These are phyloP conservation scores for Harpagifer antarcticus DNA, from an alignment of 2,797 vertebrate species.

Conservation along the genomic window DNA sequence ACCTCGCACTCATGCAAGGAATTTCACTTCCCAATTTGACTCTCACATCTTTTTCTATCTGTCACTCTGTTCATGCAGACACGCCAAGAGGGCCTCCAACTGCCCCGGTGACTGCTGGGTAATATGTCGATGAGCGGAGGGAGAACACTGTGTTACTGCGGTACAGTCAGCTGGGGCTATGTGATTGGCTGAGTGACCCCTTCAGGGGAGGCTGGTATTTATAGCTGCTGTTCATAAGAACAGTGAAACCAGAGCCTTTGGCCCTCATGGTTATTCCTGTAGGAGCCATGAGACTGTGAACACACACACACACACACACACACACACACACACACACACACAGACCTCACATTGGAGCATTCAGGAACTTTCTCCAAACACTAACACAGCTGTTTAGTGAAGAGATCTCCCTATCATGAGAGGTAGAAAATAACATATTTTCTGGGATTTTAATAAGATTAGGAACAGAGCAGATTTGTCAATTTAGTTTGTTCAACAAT, in stretches of 20 bases:
- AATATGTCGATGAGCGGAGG: conserved; percentile 47
- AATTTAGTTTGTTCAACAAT: not conserved
- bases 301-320: not conserved
- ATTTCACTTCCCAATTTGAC: conserved; percentile 39
- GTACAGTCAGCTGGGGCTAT: conserved; percentile 1
- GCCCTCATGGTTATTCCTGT: conserved; percentile 80
- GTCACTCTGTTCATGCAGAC: conserved; percentile 7
- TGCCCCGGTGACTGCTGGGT: conserved; percentile 54
- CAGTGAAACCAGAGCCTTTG: conserved; percentile 80
- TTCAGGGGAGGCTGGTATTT: conserved; percentile 70
- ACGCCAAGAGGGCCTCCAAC: conserved; percentile 19
- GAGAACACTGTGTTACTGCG: conserved; percentile 26
- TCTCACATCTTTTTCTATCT: conserved; percentile 21
- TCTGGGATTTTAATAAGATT: not conserved
- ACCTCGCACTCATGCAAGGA: conserved; percentile 36
- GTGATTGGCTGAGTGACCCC: conserved; percentile 49
- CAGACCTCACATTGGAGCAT: conserved; percentile 3
- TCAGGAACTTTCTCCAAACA: conserved; percentile 6
- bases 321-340: no score
- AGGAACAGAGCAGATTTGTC: conserved; percentile 2
- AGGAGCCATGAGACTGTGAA: conserved; percentile 49
- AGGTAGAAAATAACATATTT: not conserved
- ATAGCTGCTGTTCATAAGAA: conserved; percentile 75
- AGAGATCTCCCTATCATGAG: not conserved
- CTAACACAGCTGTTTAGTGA: not conserved